Percentiles rank a stretch among this genome's conserved stretches.
Conservation (phyloP, 2,797 vertebrate species). For the Nyctalus aviator region DNA sequence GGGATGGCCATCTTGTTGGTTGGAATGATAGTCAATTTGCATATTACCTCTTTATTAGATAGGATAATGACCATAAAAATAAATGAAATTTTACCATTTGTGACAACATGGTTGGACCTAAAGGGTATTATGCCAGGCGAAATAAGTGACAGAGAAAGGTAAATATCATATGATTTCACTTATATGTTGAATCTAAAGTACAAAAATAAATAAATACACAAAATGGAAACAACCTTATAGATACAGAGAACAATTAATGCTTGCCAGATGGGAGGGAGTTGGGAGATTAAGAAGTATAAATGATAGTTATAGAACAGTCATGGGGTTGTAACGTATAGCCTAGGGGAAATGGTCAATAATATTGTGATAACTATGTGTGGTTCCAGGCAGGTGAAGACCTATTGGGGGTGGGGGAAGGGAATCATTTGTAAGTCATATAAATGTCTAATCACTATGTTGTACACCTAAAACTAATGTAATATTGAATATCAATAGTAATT, state of each 20-base stretch:
- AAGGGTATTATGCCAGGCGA: no score
- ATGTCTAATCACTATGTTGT: not conserved
- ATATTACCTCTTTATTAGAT: no score
- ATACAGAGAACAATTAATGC: not conserved
- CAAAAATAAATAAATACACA: not conserved
- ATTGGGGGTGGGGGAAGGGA: not conserved
- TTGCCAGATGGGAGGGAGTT: not conserved
- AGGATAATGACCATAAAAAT: not conserved
- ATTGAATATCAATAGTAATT: not conserved
- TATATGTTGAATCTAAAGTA: not conserved
- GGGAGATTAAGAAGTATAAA: not conserved
- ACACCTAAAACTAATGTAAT: not conserved
- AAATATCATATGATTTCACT: not conserved
- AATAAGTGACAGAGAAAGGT: not conserved
- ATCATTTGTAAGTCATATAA: not conserved
- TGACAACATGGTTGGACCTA: not conserved
- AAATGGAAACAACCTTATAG: not conserved
- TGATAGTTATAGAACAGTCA: not conserved
- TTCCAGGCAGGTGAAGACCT: not conserved
- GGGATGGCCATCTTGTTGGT: no score
- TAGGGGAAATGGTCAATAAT: not conserved
- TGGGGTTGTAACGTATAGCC: not conserved
- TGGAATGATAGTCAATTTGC: no score
- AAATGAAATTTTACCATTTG: not conserved
- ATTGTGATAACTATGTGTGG: not conserved